These are phyloP conservation scores for Sylvia borin DNA, from an alignment of 2,797 vertebrate genomes.

Conservation along the genomic window DNA sequence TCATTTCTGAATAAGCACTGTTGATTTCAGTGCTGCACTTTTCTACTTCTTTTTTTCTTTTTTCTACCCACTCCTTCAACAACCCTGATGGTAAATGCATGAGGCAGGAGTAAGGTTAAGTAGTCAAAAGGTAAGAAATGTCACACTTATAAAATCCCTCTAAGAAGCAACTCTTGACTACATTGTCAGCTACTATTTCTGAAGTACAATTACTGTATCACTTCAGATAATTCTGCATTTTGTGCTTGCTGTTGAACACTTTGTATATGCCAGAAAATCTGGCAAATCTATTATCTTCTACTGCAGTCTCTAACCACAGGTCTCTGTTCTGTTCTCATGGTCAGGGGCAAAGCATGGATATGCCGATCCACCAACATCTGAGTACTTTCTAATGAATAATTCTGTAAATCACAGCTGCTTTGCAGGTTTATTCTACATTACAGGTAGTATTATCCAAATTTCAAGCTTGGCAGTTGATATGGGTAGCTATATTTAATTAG, in stretches of 20 bases:
- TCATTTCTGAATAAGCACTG: neutral
- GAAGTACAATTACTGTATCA: conserved; percentile 16
- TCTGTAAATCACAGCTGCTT: neutral
- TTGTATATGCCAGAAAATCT: neutral
- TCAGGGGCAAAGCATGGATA: neutral
- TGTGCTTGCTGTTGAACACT: conserved; percentile 11
- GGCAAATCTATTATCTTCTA: neutral
- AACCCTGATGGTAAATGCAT: neutral
- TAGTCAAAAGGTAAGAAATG: conserved; percentile 7
- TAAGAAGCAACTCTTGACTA: neutral
- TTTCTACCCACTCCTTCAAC: neutral
- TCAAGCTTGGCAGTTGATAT: neutral
- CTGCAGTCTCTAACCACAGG: neutral
- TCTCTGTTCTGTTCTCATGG: neutral
- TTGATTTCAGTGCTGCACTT: neutral
- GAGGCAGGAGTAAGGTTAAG: neutral
- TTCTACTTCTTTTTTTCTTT: neutral
- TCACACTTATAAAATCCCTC: neutral
- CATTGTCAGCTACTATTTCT: conserved; percentile 13
- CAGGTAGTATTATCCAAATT: neutral
- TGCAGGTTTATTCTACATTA: neutral
- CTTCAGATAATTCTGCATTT: conserved; percentile 22
- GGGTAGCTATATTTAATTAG: neutral
- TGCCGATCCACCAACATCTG: neutral
- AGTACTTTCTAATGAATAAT: neutral